These are phyloP conservation scores for Coryphaenoides rupestris DNA, from an alignment of 2,113 vertebrate species.

Conservation along the genomic window DNA sequence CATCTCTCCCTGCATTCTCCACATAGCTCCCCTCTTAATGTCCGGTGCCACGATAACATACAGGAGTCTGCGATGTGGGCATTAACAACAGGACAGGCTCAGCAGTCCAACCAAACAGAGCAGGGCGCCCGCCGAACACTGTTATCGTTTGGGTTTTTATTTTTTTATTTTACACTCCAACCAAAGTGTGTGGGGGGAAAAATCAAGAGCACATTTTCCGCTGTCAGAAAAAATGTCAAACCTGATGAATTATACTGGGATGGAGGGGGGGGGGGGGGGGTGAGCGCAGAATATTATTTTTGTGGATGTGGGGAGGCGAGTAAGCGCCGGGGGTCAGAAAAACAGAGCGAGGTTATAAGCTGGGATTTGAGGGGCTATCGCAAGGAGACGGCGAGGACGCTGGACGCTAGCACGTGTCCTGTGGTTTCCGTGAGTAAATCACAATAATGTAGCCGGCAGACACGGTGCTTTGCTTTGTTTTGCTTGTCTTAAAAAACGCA, in stretches of 20 bases:
- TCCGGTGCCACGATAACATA: constrained; percentile 45
- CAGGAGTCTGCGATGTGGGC: constrained; percentile 27
- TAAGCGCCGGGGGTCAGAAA: constrained; percentile 31
- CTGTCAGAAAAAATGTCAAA: constrained; percentile 28
- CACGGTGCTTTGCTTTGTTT: constrained; percentile 1
- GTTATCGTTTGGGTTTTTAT: constrained; percentile 10
- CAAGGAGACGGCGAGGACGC: constrained; percentile 8
- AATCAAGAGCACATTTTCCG: constrained; percentile 39
- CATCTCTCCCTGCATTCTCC: constrained; percentile 34
- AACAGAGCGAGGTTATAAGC: constrained; percentile 25
- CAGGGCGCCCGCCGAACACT: constrained; percentile 11
- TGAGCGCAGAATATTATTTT: constrained; percentile 39
- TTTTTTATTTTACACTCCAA: constrained; percentile 16
- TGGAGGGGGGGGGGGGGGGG: constrained; percentile 7
- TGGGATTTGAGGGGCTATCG: constrained; percentile 17
- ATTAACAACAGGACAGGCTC: constrained; percentile 27
- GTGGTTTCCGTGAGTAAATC: constrained; percentile 16
- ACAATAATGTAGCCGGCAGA: neutral
- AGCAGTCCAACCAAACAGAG: neutral
- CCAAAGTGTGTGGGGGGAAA: constrained; percentile 16
- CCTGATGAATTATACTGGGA: constrained; percentile 20
- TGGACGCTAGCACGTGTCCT: constrained; percentile 13
- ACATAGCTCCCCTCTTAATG: constrained; percentile 42
- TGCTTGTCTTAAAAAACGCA: constrained; percentile 1
- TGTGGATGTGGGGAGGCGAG: constrained; percentile 24